These are phyloP conservation scores for Orthochromis indermauri DNA, from an alignment of 2,113 vertebrate species.

Conservation along the genomic window DNA sequence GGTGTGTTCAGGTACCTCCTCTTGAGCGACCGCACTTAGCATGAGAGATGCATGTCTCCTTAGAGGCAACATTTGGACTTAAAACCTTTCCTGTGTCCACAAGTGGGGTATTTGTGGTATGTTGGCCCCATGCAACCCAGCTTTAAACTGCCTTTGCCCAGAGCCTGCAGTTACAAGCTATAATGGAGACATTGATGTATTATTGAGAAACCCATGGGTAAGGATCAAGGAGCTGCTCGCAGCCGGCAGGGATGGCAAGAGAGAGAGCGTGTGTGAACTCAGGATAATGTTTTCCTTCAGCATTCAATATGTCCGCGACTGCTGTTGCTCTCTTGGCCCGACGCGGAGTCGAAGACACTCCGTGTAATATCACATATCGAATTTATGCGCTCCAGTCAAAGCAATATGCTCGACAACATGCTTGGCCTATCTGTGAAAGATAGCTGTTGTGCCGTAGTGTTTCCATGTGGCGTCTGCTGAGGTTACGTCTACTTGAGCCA, in stretches of 20 bases:
- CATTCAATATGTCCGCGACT: slow-evolving; percentile 7
- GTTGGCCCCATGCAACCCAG: slow-evolving; percentile 33
- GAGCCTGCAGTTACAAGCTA: slow-evolving; percentile 59
- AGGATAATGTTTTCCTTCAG: slow-evolving; percentile 43
- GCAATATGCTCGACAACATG: slow-evolving; percentile 43
- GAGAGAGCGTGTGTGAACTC: slow-evolving; percentile 31
- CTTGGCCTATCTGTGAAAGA: slow-evolving; percentile 16
- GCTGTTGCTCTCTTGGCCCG: slow-evolving; percentile 10
- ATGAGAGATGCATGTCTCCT: slow-evolving; percentile 43
- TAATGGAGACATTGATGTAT: slow-evolving; percentile 70
- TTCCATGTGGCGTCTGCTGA: slow-evolving; percentile 48
- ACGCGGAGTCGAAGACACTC: background rate
- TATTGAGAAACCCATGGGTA: slow-evolving; percentile 66
- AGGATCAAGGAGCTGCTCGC: slow-evolving; percentile 57
- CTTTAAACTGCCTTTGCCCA: slow-evolving; percentile 56
- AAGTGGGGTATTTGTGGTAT: slow-evolving; percentile 37
- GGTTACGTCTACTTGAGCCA: slow-evolving; percentile 66
- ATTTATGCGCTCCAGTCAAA: slow-evolving; percentile 53
- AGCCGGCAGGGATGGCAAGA: slow-evolving; percentile 31
- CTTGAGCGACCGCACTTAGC: slow-evolving; percentile 8
- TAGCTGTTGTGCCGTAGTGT: slow-evolving; percentile 34
- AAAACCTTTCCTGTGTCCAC: slow-evolving; percentile 69
- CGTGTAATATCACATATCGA: slow-evolving; percentile 36
- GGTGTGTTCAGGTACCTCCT: slow-evolving; percentile 28
- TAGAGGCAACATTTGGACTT: slow-evolving; percentile 63